phyloP scores from a whole-genome alignment of 1,140 invertebrate species.

The Caenorhabditis tropicalis region DNA sequence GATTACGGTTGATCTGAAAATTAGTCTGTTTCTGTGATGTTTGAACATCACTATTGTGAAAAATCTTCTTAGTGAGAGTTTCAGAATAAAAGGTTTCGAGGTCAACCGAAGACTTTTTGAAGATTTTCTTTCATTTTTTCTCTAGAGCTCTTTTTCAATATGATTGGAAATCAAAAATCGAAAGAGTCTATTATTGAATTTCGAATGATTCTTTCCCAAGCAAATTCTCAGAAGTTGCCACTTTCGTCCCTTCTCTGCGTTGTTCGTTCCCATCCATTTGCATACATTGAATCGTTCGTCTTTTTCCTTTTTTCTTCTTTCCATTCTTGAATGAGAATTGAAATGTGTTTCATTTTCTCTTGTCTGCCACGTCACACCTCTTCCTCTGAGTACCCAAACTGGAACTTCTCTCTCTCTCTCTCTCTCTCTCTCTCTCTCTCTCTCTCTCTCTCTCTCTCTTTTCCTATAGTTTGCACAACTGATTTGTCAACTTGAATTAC shows the following conservation, averaged over 20 bases:
- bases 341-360: background rate
- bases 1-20: too few species aligned
- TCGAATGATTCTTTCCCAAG: background rate
- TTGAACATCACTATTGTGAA: too few species aligned
- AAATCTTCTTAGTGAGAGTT: too few species aligned
- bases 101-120: too few species aligned
- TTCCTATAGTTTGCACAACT: slow-evolving; percentile 24
- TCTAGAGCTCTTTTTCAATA: too few species aligned
- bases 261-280: background rate
- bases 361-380: slow-evolving; percentile 22
- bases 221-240: background rate
- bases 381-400: background rate
- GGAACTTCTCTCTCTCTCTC: background rate
- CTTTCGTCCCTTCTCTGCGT: background rate
- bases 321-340: background rate
- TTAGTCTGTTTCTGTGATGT: too few species aligned
- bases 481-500: slow-evolving; percentile 3
- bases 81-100: too few species aligned
- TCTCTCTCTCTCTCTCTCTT: too few species aligned
- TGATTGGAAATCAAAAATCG: too few species aligned
- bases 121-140: too few species aligned
- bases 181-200: too few species aligned
- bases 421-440: too few species aligned
- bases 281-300: background rate
- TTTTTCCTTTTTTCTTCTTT: background rate